phyloP scores from a whole-genome alignment of 2,797 vertebrate genomes.

The Sitta carolinensis region DNA sequence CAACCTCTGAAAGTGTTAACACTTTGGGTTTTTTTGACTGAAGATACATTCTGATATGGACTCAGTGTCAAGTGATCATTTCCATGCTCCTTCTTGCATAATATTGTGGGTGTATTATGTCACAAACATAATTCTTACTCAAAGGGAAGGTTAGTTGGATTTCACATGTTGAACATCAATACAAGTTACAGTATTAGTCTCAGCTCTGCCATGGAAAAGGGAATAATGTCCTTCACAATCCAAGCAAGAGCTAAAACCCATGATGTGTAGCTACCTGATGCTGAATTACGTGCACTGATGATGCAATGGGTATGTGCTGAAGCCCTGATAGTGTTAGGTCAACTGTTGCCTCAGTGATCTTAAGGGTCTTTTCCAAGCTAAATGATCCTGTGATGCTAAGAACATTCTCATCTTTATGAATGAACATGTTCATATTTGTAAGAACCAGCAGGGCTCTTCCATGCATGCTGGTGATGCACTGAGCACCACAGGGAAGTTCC shows the following conservation, averaged over 20 bases:
- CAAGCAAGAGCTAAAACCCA: neutral
- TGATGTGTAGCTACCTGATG: neutral
- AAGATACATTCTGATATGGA: neutral
- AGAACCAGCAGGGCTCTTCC: neutral
- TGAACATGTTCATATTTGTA: neutral
- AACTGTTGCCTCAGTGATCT: neutral
- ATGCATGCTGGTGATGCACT: neutral
- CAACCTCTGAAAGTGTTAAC: neutral
- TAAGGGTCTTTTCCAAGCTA: neutral
- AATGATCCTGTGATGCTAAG: neutral
- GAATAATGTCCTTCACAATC: neutral
- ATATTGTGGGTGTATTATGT: neutral
- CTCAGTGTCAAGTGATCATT: neutral
- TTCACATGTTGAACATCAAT: neutral
- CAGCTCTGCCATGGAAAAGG: neutral
- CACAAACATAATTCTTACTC: neutral
- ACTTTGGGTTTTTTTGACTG: neutral
- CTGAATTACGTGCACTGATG: neutral
- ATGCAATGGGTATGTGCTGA: neutral
- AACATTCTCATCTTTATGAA: neutral
- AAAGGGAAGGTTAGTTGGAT: neutral
- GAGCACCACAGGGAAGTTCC: neutral
- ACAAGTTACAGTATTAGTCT: neutral
- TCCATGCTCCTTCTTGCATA: neutral
- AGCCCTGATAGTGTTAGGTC: neutral